Evolutionary conservation across 2,113 vertebrate genomes (phyloP).

Genomic region (Chascanopsetta lugubris): DNA sequence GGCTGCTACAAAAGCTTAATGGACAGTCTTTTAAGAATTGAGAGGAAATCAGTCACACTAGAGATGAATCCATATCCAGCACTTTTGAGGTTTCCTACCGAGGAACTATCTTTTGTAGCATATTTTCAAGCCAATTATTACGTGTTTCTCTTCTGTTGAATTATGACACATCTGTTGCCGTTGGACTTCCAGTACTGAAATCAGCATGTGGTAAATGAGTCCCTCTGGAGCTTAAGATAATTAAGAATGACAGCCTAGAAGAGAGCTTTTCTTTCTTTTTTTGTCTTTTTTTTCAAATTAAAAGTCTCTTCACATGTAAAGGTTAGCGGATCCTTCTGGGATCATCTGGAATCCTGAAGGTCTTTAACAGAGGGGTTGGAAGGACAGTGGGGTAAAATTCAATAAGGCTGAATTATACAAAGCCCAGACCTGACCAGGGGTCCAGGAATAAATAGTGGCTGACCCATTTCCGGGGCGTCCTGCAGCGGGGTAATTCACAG

Average conservation of each 20-base stretch:
- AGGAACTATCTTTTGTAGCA: neutral
- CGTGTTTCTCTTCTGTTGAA: neutral
- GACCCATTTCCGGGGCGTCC: constrained; percentile 25
- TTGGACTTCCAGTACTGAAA: constrained; percentile 32
- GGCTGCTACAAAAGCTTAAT: constrained; percentile 28
- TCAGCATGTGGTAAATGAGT: constrained; percentile 23
- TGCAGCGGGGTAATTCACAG: neutral
- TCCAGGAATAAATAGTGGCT: constrained; percentile 5
- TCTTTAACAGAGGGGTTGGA: neutral
- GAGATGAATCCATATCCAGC: constrained; percentile 20
- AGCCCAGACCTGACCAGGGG: neutral
- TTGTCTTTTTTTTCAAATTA: neutral
- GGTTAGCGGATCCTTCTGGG: constrained; percentile 9
- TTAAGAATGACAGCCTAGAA: constrained; percentile 29
- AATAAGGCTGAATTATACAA: constrained; percentile 8
- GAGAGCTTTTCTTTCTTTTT: neutral
- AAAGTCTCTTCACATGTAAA: constrained; percentile 8
- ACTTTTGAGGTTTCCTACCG: constrained; percentile 13
- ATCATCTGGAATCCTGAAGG: neutral
- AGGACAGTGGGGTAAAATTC: neutral
- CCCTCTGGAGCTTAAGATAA: constrained; percentile 29
- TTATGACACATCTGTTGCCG: constrained; percentile 32
- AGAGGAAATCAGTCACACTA: constrained; percentile 35
- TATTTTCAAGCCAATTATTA: constrained; percentile 43
- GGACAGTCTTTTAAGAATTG: constrained; percentile 46